phyloP scores from a whole-genome alignment of 2,888 invertebrate genomes.

The Idaea straminata region DNA sequence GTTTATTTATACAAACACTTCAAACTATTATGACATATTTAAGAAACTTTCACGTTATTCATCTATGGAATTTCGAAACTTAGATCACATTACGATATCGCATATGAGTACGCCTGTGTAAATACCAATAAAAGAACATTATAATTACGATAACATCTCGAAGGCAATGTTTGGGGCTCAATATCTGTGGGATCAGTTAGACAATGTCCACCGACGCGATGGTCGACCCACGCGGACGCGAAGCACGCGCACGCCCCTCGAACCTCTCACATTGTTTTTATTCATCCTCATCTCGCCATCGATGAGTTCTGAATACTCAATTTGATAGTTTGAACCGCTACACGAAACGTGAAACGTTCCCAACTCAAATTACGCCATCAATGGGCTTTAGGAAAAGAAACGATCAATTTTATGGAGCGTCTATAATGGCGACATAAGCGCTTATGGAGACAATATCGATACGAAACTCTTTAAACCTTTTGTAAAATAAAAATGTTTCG shows the following conservation, averaged over 20 bases:
- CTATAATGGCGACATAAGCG: slow-evolving; percentile 27
- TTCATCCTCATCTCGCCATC: slow-evolving; percentile 57
- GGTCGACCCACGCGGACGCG: slow-evolving; percentile 61
- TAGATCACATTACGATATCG: slow-evolving; percentile 30
- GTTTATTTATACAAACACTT: slow-evolving; percentile 19
- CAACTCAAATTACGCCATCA: slow-evolving; percentile 31
- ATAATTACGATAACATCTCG: slow-evolving; percentile 74
- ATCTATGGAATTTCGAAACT: slow-evolving; percentile 27
- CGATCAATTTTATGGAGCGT: slow-evolving; percentile 28
- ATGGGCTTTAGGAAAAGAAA: slow-evolving; percentile 27
- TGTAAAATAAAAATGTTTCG: slow-evolving; percentile 25
- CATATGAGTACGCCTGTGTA: slow-evolving; percentile 46
- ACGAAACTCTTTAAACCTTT: slow-evolving; percentile 28
- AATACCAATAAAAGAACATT: slow-evolving; percentile 75
- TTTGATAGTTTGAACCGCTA: slow-evolving; percentile 37
- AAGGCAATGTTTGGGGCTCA: slow-evolving; percentile 64
- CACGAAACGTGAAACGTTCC: slow-evolving; percentile 41
- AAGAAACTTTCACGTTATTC: slow-evolving; percentile 27
- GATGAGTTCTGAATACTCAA: slow-evolving; percentile 44
- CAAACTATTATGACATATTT: slow-evolving; percentile 31
- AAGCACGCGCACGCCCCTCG: slow-evolving; percentile 56
- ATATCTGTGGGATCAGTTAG: slow-evolving; percentile 59
- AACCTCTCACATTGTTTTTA: slow-evolving; percentile 60
- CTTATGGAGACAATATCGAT: slow-evolving; percentile 29
- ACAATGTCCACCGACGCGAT: slow-evolving; percentile 76